Conservation (phyloP, 2,113 vertebrate species). For the Labeo rohita region DNA sequence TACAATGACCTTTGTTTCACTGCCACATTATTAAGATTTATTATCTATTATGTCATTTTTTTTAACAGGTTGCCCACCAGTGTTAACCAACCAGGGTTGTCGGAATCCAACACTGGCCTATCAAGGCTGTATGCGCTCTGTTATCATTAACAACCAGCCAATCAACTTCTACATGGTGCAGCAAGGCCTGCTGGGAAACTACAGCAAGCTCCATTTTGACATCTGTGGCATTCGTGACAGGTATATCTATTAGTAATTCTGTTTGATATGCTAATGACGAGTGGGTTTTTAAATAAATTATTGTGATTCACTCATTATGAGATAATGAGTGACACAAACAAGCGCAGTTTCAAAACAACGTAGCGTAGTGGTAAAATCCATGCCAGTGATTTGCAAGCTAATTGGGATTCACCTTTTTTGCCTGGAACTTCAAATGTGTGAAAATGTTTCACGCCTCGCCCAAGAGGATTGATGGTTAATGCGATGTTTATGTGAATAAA, state of each 20-base stretch:
- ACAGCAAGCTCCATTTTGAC: slow-evolving; percentile 86
- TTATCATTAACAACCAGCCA: slow-evolving; percentile 88
- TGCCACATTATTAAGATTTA: background rate
- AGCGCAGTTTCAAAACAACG: slow-evolving; percentile 27
- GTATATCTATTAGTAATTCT: slow-evolving; percentile 70
- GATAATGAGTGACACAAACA: slow-evolving; percentile 17
- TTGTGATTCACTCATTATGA: slow-evolving; percentile 16
- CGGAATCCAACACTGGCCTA: slow-evolving; percentile 85
- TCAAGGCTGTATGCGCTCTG: slow-evolving; percentile 89
- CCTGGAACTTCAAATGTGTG: background rate
- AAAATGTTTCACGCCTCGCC: slow-evolving; percentile 9
- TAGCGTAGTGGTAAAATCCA: background rate
- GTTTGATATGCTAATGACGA: slow-evolving; percentile 13
- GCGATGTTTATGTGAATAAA: slow-evolving; percentile 7
- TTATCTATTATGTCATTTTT: background rate
- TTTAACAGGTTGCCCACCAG: slow-evolving; percentile 81
- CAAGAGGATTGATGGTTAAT: background rate
- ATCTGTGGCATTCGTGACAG: slow-evolving; percentile 88
- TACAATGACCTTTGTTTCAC: too few relatives aligned
- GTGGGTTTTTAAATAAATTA: background rate
- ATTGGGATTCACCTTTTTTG: slow-evolving; percentile 20
- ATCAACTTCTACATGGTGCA: slow-evolving; percentile 85
- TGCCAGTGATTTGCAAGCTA: slow-evolving; percentile 28
- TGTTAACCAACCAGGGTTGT: slow-evolving; percentile 76
- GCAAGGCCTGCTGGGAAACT: slow-evolving; percentile 86